Conservation (phyloP, 2,797 vertebrate genomes). For the Distichodus sexfasciatus region DNA sequence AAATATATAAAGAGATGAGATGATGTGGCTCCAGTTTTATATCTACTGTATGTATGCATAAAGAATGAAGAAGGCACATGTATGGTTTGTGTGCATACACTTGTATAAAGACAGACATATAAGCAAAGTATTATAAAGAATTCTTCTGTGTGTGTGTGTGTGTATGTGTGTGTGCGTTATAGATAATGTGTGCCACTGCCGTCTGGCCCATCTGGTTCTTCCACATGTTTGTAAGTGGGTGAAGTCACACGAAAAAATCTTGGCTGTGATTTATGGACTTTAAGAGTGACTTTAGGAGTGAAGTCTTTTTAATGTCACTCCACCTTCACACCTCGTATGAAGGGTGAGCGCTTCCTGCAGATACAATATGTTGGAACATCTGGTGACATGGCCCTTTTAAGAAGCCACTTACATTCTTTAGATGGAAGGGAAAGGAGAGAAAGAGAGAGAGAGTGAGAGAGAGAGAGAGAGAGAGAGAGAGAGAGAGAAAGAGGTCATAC, state of each 20-base stretch:
- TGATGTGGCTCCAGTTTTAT: too few species aligned
- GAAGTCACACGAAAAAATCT: background rate
- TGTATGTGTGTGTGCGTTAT: background rate
- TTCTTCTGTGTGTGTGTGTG: background rate
- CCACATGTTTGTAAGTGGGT: background rate
- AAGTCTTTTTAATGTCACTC: constrained; percentile 43
- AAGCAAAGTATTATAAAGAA: too few species aligned
- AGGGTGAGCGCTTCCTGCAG: constrained; percentile 61
- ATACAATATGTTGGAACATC: constrained; percentile 71
- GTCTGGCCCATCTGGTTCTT: too few species aligned
- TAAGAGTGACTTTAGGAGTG: background rate
- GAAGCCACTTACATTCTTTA: background rate
- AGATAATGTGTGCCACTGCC: too few species aligned
- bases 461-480: background rate
- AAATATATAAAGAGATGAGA: too few species aligned
- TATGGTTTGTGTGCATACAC: too few species aligned
- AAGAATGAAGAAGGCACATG: too few species aligned
- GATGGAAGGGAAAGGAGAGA: background rate
- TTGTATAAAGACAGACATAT: too few species aligned
- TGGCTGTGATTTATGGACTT: background rate
- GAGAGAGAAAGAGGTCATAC: background rate
- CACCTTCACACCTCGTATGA: constrained; percentile 55
- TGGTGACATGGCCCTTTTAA: constrained; percentile 53
- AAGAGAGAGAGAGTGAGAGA: constrained; percentile 12
- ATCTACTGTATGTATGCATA: too few species aligned